These are phyloP conservation scores for Smutsia temminckii DNA, from an alignment of 2,797 vertebrate genomes.

Conservation along the genomic window DNA sequence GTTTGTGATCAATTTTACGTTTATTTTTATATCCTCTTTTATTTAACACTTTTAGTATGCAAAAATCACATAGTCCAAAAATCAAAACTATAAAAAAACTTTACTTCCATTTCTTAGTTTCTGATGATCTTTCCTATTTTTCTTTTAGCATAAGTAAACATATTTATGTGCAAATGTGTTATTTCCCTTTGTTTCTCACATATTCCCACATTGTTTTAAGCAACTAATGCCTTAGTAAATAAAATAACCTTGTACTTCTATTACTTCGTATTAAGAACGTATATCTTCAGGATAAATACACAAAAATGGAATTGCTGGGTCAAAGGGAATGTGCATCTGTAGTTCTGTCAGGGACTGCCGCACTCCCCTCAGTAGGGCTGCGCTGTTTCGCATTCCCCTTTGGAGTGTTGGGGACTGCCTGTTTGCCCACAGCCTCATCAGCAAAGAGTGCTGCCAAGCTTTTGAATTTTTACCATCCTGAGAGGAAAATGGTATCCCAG, in stretches of 20 bases:
- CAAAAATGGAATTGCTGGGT: background rate
- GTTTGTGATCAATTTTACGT: background rate
- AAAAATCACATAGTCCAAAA: background rate
- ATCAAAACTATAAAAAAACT: background rate
- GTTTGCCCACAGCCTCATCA: background rate
- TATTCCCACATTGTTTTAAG: background rate
- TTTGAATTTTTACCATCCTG: background rate
- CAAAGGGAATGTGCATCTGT: accelerated
- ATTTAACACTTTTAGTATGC: background rate
- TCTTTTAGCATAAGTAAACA: background rate
- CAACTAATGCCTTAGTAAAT: background rate
- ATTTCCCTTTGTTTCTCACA: background rate
- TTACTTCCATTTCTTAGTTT: background rate
- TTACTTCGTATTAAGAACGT: background rate
- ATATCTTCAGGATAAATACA: background rate
- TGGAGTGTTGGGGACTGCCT: background rate
- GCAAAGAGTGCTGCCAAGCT: background rate
- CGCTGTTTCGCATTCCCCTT: accelerated
- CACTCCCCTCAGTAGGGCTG: accelerated
- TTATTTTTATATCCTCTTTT: background rate
- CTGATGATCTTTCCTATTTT: background rate
- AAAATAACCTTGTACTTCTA: background rate
- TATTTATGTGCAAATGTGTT: background rate
- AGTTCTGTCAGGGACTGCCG: background rate
- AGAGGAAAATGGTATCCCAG: background rate